Evolutionary conservation across 2,888 invertebrate genomes (phyloP).

Genomic region (Cerastis leucographa): DNA sequence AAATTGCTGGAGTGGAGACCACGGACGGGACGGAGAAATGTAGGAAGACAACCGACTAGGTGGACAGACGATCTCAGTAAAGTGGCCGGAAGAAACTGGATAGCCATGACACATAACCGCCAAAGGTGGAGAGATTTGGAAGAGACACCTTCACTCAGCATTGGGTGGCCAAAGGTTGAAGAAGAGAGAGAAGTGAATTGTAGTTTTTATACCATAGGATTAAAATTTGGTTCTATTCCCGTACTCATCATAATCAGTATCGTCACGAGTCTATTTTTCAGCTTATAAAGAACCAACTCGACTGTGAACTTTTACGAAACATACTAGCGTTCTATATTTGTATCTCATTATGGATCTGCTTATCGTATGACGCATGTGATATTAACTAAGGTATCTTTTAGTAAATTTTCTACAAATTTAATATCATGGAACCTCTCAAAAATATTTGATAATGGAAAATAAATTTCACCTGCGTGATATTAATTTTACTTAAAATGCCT

Average conservation of each 20-base stretch:
- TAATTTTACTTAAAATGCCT: neutral
- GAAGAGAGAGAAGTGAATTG: no score
- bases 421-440: slow-evolving; percentile 15
- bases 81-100: no score
- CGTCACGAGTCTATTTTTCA: neutral
- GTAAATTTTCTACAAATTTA: slow-evolving; percentile 20
- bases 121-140: no score
- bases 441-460: slow-evolving; percentile 5
- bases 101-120: no score
- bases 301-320: slow-evolving; percentile 2
- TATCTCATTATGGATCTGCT: slow-evolving; percentile 1
- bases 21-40: no score
- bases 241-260: neutral
- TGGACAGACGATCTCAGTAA: no score
- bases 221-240: no score
- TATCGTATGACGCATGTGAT: neutral
- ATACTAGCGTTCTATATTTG: neutral
- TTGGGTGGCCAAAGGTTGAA: no score
- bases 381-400: neutral
- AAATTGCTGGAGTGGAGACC: no score
- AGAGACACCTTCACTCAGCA: no score
- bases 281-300: neutral
- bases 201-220: neutral
- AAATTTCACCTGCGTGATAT: slow-evolving; percentile 5
- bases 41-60: no score